These are phyloP conservation scores for Oligia strigilis DNA, from an alignment of 2,888 invertebrate species.

Conservation along the genomic window DNA sequence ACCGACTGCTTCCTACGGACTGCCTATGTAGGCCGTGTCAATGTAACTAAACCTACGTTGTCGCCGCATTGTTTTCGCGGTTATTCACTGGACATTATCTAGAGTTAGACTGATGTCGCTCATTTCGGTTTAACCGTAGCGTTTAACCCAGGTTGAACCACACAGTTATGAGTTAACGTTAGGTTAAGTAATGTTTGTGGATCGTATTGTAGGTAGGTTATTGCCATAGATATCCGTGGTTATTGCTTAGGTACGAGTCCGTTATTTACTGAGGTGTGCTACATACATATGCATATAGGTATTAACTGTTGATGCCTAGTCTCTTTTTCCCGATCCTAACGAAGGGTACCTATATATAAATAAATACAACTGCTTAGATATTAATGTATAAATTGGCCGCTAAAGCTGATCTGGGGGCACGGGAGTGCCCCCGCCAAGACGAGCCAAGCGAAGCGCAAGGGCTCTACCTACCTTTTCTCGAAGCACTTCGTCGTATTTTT, in stretches of 20 bases:
- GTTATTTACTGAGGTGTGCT: neutral
- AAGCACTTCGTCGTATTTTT: too few species aligned
- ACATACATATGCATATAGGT: neutral
- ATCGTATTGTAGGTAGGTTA: neutral
- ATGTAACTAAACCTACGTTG: constrained; percentile 36
- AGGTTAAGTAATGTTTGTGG: constrained; percentile 14
- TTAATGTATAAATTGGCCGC: neutral
- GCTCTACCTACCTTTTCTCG: too few species aligned
- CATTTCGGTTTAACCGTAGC: constrained; percentile 16
- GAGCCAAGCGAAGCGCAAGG: too few species aligned
- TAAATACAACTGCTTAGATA: neutral
- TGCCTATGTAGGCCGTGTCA: constrained; percentile 30
- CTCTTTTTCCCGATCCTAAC: neutral
- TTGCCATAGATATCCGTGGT: neutral
- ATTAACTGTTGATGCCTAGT: neutral
- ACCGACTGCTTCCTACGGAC: constrained; percentile 30
- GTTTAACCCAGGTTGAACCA: constrained; percentile 20
- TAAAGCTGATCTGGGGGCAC: neutral
- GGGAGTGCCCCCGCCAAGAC: too few species aligned
- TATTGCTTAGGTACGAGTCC: constrained; percentile 9
- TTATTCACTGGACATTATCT: constrained; percentile 21
- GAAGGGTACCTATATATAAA: neutral
- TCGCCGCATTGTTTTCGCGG: constrained; percentile 10
- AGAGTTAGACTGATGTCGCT: constrained; percentile 3
- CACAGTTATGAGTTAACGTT: neutral